Evolutionary conservation across 2,888 invertebrate genomes (phyloP), one percentile per base, ranked within the genome.

Genomic region (Pyrrhia umbra): DNA sequence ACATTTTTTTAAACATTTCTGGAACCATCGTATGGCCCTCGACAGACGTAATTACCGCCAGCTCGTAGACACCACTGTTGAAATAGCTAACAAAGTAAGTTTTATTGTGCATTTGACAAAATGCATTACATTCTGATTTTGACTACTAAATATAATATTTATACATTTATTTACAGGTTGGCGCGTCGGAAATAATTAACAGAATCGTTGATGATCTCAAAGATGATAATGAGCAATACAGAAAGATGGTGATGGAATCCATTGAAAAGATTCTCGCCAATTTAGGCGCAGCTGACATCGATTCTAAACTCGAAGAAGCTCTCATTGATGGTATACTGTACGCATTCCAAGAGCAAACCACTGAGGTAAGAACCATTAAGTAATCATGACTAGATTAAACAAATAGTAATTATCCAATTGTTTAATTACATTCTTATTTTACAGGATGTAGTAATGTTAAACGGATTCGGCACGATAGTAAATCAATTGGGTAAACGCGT

Each of bases 211-310:
- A 99, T 85, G 99, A 99, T 93, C 95, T 99, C 61, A 99, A 99
- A 93, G 99, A 99, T 89, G 99, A 99, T 92, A 99, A 99, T 89
- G 99, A 99, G 91, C 99, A 99, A 88, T 99, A 99, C 92, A 96
- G 99, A 68, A 99, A 99, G 95, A 99, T 99, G 99, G 99, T 99
- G 2, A 99, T 99, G 99, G 99, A 99, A 92, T 99, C 99, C 0
- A 99, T 99, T 63, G 99, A 99, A 89, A 99, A 99, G 93, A 99
- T 99, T 62, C 98, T 99, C 96, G 98, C 98, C 3, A 99, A 99
- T 92, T 95, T 99, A 68, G 99, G 99, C 16, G 99, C 99, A 0
- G 98, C 99, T 0, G 99, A 99, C 87, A 99, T 99, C 52, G 99
- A 99, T 92, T 98, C 99, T 0, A 96, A 99, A 43, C 95, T 99